A percentile compares a stretch with the other conserved stretches of the same genome.
Conservation (phyloP, 2,113 vertebrate species). For the Micromys minutus region DNA sequence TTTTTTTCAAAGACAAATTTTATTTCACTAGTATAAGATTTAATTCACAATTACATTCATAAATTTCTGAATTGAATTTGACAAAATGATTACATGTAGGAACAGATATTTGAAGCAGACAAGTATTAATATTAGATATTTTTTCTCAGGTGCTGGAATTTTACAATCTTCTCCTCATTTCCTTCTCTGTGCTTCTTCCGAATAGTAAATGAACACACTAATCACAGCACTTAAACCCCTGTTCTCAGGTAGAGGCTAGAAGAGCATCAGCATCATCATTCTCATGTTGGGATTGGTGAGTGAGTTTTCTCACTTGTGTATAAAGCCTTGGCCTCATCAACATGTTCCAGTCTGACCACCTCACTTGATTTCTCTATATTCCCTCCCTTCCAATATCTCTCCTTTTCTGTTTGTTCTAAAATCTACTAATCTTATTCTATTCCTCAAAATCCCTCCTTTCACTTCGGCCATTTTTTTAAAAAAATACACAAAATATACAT, state of each 20-base stretch:
- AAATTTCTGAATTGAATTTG: background rate
- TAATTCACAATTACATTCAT: background rate
- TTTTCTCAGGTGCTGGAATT: background rate
- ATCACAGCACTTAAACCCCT: background rate
- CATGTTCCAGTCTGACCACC: background rate
- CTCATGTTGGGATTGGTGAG: background rate
- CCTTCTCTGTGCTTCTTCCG: background rate
- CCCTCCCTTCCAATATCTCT: background rate
- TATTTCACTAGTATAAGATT: background rate
- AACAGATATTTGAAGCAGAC: background rate
- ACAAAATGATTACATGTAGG: background rate
- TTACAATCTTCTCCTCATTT: background rate
- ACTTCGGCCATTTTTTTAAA: too few species aligned
- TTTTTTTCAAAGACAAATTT: background rate
- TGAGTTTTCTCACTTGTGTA: background rate
- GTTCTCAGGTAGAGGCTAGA: background rate
- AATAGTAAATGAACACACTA: background rate
- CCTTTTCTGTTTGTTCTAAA: background rate
- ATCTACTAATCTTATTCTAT: background rate
- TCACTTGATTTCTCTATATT: background rate
- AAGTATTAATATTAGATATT: background rate
- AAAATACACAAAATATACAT: background rate
- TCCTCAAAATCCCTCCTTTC: background rate
- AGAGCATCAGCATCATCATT: background rate
- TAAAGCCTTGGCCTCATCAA: background rate